Percentiles rank a stretch among this genome's conserved stretches.
phyloP scores from a whole-genome alignment of 2,113 vertebrate genomes.

The Phylloscopus trochiloides region DNA sequence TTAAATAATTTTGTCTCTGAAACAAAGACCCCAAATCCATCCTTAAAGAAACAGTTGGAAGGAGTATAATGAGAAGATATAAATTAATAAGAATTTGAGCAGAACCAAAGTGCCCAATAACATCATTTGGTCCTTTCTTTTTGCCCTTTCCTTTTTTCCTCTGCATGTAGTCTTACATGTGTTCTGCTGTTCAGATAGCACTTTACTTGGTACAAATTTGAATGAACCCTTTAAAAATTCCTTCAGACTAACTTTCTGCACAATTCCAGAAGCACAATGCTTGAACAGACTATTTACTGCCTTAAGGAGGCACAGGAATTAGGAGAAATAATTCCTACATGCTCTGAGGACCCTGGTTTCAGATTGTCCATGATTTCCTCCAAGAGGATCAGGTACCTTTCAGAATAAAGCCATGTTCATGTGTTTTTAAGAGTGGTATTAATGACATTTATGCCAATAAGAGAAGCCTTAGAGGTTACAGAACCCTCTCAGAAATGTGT shows the following conservation, averaged over 20 bases:
- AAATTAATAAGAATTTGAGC: not conserved
- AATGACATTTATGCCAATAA: not conserved
- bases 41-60: not conserved
- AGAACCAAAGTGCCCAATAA: not conserved
- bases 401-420: not conserved
- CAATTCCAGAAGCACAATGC: not conserved
- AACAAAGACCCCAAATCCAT: not conserved
- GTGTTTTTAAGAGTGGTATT: not conserved
- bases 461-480: not conserved
- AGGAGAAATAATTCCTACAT: not conserved
- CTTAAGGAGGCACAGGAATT: not conserved
- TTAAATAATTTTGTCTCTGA: not conserved
- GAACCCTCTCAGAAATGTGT: not conserved
- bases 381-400: not conserved
- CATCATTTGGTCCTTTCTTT: not conserved
- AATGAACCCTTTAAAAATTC: not conserved
- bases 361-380: not conserved
- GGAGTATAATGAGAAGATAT: not conserved
- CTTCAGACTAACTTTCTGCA: not conserved
- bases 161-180: not conserved
- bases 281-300: not conserved
- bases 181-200: not conserved
- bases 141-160: not conserved
- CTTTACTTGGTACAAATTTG: not conserved
- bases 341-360: not conserved